These are phyloP conservation scores for Macaca nemestrina DNA, from an alignment of 2,113 vertebrate species.

Conservation along the genomic window DNA sequence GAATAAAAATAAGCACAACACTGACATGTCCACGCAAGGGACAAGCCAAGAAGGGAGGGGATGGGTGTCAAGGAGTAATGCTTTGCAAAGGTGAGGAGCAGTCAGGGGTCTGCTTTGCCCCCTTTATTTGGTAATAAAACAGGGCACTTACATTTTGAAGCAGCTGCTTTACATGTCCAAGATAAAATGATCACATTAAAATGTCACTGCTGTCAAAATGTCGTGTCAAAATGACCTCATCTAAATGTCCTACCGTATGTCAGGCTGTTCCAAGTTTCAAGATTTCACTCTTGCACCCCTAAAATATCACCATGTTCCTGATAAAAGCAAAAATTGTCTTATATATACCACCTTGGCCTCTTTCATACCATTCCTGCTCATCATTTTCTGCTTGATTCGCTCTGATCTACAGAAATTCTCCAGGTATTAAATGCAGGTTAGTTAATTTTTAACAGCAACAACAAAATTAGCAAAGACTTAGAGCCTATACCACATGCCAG, in stretches of 20 bases:
- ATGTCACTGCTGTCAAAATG: conserved; percentile 13
- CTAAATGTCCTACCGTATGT: not conserved
- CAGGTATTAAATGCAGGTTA: not conserved
- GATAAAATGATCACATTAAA: conserved; percentile 35
- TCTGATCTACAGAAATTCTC: not conserved
- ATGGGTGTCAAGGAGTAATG: too few species aligned
- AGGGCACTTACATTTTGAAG: not conserved
- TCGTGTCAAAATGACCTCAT: conserved; percentile 50
- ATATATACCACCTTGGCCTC: not conserved
- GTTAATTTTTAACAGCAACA: not conserved
- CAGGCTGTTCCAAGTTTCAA: not conserved
- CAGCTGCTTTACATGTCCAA: not conserved
- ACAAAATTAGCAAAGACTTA: not conserved
- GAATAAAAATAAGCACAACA: not conserved
- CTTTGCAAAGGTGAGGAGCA: not conserved
- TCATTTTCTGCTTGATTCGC: not conserved
- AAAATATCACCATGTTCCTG: not conserved
- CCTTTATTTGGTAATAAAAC: not conserved
- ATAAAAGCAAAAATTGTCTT: not conserved
- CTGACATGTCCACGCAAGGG: not conserved
- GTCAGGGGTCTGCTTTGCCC: not conserved
- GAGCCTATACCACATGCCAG: not conserved
- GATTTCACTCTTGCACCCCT: not conserved
- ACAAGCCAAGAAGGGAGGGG: not conserved
- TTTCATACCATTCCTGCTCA: not conserved